Percentiles rank a stretch among this genome's conserved stretches.
phyloP scores from a whole-genome alignment of 2,797 vertebrate genomes.

The Malurus leucopterus region DNA sequence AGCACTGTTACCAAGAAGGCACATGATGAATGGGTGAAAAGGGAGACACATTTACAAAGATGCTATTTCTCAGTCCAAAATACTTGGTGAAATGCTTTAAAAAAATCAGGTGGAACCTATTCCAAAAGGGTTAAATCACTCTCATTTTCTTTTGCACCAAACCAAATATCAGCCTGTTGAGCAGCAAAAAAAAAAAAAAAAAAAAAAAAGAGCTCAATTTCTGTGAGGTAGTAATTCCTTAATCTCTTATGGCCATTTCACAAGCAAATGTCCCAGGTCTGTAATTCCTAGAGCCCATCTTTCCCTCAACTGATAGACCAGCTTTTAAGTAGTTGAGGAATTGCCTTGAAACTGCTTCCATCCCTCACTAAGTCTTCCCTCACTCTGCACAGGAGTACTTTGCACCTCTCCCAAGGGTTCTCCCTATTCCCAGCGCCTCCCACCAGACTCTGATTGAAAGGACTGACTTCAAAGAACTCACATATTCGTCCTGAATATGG shows the following conservation, averaged over 20 bases:
- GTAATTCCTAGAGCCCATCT: background rate
- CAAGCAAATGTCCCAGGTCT: background rate
- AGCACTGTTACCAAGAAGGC: background rate
- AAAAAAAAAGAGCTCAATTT: background rate
- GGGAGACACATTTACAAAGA: background rate
- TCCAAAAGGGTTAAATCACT: background rate
- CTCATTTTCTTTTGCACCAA: background rate
- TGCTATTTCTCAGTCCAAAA: background rate
- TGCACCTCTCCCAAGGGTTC: background rate
- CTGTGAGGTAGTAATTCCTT: background rate
- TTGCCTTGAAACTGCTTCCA: background rate
- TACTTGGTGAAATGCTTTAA: background rate
- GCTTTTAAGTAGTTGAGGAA: background rate
- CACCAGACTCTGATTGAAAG: background rate
- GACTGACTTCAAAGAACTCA: background rate
- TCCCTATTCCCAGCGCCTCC: background rate
- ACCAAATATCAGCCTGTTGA: background rate
- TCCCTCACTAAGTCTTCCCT: background rate
- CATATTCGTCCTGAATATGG: background rate
- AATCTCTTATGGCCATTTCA: background rate
- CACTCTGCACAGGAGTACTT: background rate
- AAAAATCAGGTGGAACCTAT: background rate
- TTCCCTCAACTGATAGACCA: background rate
- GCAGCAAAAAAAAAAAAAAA: background rate
- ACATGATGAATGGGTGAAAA: rapidly evolving